Percentiles rank a stretch among this genome's conserved stretches.
phyloP scores from a whole-genome alignment of 2,888 invertebrate genomes.

The Plagodis pulveraria region DNA sequence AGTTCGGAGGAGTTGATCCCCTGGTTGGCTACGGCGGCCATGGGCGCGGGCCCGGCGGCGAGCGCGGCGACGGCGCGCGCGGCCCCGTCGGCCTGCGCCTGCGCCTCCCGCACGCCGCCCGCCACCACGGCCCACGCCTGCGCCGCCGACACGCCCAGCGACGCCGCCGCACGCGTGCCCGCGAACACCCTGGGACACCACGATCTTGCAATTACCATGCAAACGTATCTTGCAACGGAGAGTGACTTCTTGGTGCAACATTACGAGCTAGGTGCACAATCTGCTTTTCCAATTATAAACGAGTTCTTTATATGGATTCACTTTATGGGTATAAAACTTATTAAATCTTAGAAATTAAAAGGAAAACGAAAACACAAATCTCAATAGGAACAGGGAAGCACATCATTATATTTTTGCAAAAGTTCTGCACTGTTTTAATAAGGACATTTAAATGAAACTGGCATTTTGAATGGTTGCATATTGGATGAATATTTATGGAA shows the following conservation, averaged over 20 bases:
- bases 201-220: background rate
- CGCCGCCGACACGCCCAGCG: constrained; percentile 88
- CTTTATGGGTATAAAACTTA: too few species aligned
- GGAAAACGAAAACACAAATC: too few species aligned
- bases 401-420: too few species aligned
- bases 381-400: too few species aligned
- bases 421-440: too few species aligned
- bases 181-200: constrained; percentile 83
- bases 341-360: too few species aligned
- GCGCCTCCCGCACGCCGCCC: constrained; percentile 69
- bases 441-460: too few species aligned
- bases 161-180: constrained; percentile 89
- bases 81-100: constrained; percentile 67
- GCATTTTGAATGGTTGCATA: too few species aligned
- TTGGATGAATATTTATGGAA: too few species aligned
- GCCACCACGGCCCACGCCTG: constrained; percentile 87
- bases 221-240: too few species aligned
- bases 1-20: constrained; percentile 83
- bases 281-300: background rate
- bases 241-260: background rate
- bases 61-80: constrained; percentile 62
- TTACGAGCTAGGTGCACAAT: too few species aligned
- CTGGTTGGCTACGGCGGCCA: constrained; percentile 79
- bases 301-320: too few species aligned
- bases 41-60: constrained; percentile 63